Conservation (phyloP, 1,140 invertebrate species). For the Eueides isabella region DNA sequence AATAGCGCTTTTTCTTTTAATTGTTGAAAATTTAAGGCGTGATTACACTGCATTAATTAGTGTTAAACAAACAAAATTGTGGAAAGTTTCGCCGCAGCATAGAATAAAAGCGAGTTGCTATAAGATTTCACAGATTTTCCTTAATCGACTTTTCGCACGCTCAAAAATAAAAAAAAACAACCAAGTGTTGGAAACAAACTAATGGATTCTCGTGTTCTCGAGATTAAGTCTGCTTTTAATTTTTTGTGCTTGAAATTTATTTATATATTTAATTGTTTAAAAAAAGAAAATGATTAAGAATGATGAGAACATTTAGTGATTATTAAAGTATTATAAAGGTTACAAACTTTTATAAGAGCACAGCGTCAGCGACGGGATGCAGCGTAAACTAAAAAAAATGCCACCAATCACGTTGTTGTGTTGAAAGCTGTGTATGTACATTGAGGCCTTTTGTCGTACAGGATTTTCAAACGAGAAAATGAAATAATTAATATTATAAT, state of each 20-base stretch:
- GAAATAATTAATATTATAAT: too few species aligned
- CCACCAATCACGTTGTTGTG: too few species aligned
- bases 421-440: too few species aligned
- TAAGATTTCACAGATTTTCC: neutral
- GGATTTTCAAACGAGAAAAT: too few species aligned
- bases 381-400: too few species aligned
- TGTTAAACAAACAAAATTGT: neutral
- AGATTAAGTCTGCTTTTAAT: neutral
- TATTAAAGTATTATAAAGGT: too few species aligned
- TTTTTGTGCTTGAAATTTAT: neutral
- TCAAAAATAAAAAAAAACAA: slow-evolving; percentile 6
- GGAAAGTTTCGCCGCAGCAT: neutral
- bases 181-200: neutral
- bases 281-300: too few species aligned
- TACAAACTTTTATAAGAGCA: too few species aligned
- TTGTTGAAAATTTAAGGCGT: neutral
- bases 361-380: too few species aligned
- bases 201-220: neutral
- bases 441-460: too few species aligned
- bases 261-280: neutral
- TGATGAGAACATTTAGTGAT: too few species aligned
- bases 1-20: neutral
- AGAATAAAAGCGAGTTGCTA: neutral
- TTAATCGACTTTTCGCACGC: slow-evolving; percentile 3
- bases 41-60: neutral